A percentile compares a stretch with the other conserved stretches of the same genome.
Conservation (phyloP, 2,113 vertebrate species). For the Galemys pyrenaicus region DNA sequence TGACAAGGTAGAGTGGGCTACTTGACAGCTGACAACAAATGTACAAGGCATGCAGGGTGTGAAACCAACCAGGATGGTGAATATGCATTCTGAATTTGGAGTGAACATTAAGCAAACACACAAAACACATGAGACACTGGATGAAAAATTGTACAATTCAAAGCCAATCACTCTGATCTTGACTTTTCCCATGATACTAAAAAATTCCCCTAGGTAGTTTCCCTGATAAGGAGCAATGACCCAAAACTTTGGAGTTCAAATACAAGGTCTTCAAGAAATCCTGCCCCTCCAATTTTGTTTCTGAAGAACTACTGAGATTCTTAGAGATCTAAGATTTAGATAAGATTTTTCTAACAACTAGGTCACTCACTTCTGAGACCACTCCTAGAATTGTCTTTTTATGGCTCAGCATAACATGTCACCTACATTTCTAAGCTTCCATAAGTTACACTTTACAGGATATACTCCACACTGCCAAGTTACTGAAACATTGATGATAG, state of each 20-base stretch:
- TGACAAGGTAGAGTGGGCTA: not conserved
- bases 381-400: not conserved
- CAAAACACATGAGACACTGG: fast-evolving
- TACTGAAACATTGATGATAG: not conserved
- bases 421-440: not conserved
- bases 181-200: not conserved
- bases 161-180: not conserved
- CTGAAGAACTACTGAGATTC: not conserved
- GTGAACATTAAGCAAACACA: not conserved
- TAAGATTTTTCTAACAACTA: not conserved
- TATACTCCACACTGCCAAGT: not conserved
- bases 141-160: not conserved
- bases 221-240: not conserved
- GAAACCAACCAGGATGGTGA: not conserved
- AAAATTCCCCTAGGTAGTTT: too few species aligned
- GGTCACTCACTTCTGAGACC: not conserved
- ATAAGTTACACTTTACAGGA: not conserved
- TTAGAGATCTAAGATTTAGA: not conserved
- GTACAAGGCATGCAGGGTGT: not conserved
- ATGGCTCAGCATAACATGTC: not conserved
- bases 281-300: not conserved
- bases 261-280: not conserved
- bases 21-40: not conserved
- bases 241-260: not conserved
- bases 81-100: not conserved